Conservation (phyloP, 2,888 invertebrate species). For the Synanthedon tipuliformis region DNA sequence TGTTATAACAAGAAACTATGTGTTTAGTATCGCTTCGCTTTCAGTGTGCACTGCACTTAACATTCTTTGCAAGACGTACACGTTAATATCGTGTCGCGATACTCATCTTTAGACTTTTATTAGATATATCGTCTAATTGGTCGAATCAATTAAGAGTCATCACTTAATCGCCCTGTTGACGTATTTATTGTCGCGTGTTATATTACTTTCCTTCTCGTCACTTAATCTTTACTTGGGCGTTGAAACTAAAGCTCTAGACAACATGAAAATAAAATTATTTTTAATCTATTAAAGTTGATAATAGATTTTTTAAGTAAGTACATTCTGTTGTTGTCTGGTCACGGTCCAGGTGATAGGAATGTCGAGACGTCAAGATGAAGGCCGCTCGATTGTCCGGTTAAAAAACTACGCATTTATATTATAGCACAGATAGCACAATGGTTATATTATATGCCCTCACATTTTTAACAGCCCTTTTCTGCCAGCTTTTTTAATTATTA, state of each 20-base stretch:
- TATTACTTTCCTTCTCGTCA: neutral
- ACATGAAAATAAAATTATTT: too few species aligned
- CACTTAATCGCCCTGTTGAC: neutral
- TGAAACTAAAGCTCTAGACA: too few species aligned
- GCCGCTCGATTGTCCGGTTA: neutral
- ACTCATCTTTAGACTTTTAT: neutral
- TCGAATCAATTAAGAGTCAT: too few species aligned
- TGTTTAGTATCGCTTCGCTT: neutral
- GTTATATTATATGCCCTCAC: too few species aligned
- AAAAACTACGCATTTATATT: too few species aligned
- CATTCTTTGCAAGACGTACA: neutral
- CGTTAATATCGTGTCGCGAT: neutral
- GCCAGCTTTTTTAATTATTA: too few species aligned
- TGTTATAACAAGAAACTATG: too few species aligned
- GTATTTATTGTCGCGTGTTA: neutral
- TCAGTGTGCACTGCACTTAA: neutral
- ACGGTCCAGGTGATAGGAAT: constrained; percentile 5
- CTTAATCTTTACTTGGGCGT: too few species aligned
- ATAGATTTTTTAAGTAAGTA: too few species aligned
- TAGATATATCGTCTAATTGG: neutral
- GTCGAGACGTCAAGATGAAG: constrained; percentile 3
- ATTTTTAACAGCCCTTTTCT: too few species aligned
- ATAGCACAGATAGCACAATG: too few species aligned
- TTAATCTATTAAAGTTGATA: too few species aligned
- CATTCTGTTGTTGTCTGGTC: constrained; percentile 1